A percentile compares a stretch with the other conserved stretches of the same genome.
These are phyloP conservation scores for Nesoenas mayeri DNA, from an alignment of 2,113 vertebrate species.

Conservation along the genomic window DNA sequence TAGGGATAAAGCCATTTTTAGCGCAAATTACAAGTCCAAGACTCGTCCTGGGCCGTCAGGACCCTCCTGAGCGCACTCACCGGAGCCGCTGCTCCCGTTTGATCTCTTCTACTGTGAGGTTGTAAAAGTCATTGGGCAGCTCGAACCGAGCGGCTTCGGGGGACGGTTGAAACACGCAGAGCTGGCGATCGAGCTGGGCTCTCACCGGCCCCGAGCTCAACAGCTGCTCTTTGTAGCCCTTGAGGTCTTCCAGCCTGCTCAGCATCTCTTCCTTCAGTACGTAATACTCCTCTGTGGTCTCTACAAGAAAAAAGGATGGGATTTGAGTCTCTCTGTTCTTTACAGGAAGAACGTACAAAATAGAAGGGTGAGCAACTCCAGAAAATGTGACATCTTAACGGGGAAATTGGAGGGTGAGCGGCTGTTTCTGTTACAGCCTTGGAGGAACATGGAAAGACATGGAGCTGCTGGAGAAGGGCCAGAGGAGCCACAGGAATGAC, in stretches of 20 bases:
- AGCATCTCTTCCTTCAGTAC: constrained; percentile 79
- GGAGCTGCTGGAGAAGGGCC: too few relatives aligned
- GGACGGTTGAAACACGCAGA: constrained; percentile 78
- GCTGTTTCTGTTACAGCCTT: neutral
- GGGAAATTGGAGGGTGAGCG: neutral
- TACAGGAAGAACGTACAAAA: rapidly evolving
- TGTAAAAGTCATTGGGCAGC: constrained; percentile 90
- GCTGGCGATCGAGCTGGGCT: constrained; percentile 85
- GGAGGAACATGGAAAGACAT: neutral
- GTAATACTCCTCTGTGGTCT: constrained; percentile 84
- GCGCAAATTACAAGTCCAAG: neutral
- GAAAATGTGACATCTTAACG: rapidly evolving
- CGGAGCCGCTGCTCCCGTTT: constrained; percentile 84
- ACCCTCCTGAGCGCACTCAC: constrained; percentile 52
- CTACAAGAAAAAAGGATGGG: neutral
- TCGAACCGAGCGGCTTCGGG: constrained; percentile 83
- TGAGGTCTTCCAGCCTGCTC: constrained; percentile 77
- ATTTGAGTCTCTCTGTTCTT: neutral
- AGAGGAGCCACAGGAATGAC: too few relatives aligned
- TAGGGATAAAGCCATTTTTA: neutral
- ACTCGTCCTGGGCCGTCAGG: rapidly evolving
- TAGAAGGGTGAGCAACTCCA: rapidly evolving
- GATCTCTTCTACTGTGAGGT: constrained; percentile 84
- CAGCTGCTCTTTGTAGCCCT: constrained; percentile 78
- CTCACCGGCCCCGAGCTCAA: constrained; percentile 82